phyloP scores from a whole-genome alignment of 2,888 invertebrate species.

The Tetrapedia diversipes region DNA sequence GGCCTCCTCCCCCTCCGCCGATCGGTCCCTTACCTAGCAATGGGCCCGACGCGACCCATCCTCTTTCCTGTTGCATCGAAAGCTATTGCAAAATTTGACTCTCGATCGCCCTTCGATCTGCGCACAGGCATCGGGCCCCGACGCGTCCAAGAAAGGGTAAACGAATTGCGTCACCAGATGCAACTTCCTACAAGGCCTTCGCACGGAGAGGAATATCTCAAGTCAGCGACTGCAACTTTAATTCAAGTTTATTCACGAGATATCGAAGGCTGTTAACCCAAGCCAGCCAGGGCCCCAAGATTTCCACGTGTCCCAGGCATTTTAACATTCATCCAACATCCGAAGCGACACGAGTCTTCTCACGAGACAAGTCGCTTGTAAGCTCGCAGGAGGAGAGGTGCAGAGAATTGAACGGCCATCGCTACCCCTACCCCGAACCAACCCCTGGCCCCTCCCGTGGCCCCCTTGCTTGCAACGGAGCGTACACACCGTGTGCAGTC shows the following conservation, averaged over 20 bases:
- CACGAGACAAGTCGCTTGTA: conserved; percentile 13
- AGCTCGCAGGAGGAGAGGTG: neutral
- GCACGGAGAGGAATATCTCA: neutral
- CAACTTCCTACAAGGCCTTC: neutral
- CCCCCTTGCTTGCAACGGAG: conserved; percentile 57
- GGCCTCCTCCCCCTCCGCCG: conserved; percentile 62
- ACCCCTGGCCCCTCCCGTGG: conserved; percentile 55
- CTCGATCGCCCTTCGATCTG: neutral
- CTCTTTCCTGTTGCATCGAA: conserved; percentile 20
- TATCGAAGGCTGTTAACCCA: neutral
- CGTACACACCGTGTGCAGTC: too few relatives aligned
- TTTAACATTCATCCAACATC: conserved; percentile 21
- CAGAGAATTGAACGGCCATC: conserved; percentile 30
- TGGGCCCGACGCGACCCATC: conserved; percentile 8
- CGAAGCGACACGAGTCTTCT: conserved; percentile 16
- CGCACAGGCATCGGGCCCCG: neutral
- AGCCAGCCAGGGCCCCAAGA: neutral
- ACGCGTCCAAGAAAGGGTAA: neutral
- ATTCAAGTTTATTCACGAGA: neutral
- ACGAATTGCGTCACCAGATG: neutral
- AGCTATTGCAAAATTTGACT: neutral
- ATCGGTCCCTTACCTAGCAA: conserved; percentile 50
- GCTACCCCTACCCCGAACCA: conserved; percentile 41
- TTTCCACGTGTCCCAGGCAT: conserved; percentile 1
- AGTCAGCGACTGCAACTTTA: neutral